phyloP scores from a whole-genome alignment of 1,140 invertebrate genomes.

The Heliconius eleuchia region DNA sequence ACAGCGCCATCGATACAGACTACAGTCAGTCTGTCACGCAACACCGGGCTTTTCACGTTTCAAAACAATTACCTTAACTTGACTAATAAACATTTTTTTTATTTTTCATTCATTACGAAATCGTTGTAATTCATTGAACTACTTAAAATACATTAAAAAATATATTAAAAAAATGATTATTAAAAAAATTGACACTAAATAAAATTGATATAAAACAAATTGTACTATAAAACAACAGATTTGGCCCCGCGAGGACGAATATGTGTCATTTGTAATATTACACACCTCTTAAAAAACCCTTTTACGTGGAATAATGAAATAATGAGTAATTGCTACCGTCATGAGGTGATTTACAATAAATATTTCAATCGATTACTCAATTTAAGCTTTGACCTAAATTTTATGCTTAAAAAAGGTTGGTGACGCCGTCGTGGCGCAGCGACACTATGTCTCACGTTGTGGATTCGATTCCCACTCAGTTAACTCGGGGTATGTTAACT shows the following conservation, averaged over 20 bases:
- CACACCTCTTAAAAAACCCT: neutral
- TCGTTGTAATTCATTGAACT: no score
- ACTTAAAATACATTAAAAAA: no score
- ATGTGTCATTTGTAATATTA: neutral
- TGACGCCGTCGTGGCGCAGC: no score
- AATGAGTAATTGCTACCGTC: neutral
- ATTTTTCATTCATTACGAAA: no score
- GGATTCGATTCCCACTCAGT: no score
- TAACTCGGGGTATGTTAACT: no score
- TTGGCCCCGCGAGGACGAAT: neutral
- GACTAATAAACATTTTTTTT: no score
- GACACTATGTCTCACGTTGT: no score
- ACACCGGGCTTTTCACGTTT: slow-evolving; percentile 3
- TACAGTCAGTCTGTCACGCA: neutral
- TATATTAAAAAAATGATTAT: no score
- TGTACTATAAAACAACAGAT: neutral
- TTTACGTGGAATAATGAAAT: neutral
- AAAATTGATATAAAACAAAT: neutral
- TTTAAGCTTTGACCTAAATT: neutral
- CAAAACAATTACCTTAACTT: neutral
- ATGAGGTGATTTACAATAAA: neutral
- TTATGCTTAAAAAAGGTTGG: neutral
- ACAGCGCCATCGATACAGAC: neutral
- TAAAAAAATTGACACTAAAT: neutral
- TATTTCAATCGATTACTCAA: slow-evolving; percentile 5